Conservation (phyloP, 1,140 invertebrate species). For the Oryctes rhinoceros region DNA sequence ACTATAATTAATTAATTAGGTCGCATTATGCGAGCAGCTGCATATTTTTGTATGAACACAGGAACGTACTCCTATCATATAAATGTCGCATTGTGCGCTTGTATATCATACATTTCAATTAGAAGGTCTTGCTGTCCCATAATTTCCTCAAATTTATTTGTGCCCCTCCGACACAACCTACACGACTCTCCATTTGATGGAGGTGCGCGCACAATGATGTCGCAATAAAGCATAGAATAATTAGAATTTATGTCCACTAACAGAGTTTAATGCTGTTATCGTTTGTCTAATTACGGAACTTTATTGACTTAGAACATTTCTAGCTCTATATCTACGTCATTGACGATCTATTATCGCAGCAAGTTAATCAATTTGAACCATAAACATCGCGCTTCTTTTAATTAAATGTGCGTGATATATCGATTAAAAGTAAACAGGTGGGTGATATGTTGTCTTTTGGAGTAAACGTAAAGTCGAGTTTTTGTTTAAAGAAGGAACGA, state of each 20-base stretch:
- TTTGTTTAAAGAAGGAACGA: too few relatives aligned
- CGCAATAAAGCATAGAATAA: background rate
- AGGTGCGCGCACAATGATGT: background rate
- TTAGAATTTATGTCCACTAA: background rate
- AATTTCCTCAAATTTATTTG: constrained; percentile 8
- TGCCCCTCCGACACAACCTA: background rate
- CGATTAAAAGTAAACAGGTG: too few relatives aligned
- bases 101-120: constrained; percentile 19
- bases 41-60: too few relatives aligned
- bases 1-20: too few relatives aligned
- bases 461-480: too few relatives aligned
- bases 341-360: too few relatives aligned
- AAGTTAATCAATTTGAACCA: too few relatives aligned
- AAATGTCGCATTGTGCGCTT: background rate
- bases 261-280: background rate
- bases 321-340: too few relatives aligned
- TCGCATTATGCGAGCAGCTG: background rate
- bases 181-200: background rate
- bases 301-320: background rate
- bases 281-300: background rate
- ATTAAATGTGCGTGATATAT: too few relatives aligned
- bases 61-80: background rate
- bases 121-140: background rate
- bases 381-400: too few relatives aligned
- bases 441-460: too few relatives aligned